Evolutionary conservation across 2,113 vertebrate species (phyloP), one percentile per base, ranked within the genome.

Genomic region (Oryzias melastigma): DNA sequence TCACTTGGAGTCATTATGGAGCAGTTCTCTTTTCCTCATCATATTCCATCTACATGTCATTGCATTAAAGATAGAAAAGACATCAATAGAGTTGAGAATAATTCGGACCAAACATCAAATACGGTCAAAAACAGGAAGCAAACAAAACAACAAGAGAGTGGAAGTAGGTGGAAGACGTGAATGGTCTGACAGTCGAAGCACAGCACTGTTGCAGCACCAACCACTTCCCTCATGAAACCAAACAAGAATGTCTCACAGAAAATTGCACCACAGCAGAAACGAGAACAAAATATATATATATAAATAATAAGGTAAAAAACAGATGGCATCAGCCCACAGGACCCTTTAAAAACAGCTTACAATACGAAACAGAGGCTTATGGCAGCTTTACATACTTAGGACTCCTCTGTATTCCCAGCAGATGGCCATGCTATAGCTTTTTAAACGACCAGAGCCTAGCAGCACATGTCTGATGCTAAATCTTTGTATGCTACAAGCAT

Each of bases 301-400:
- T 84, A 88, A 91, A 87, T 85, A 86, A 83, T 63, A 52, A 71
- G 19, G 75, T 22, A 22, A 43, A 80, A 90, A 89, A 74, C 88
- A 90, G 88, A 91, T 91, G 88, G 89, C 72, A 51, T 17, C 14
- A 27, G 78, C 79, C 71, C 73, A 40, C 75, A 80, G 84, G 82
- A 83, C 67, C 77, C 74, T 80, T 83, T 85, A 88, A 86, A 35
- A 90, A 90, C 82, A 80, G 87, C 88, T 90, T 90, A 90, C 87
- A 87, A 88, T 82, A 68, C 83, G 82, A 87, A 88, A 91, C 83
- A 57, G 73, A 68, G 87, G 87, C 88, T 91, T 87, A 91, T 82
- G 79, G 80, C 84, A 87, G 88, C 87, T 90, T 88, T 88, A 83
- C 60, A 77, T 81, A 73, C 85, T 88, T 86, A 82, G 65, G 74